These are phyloP conservation scores for Pluvialis apricaria DNA, from an alignment of 2,113 vertebrate genomes.

Conservation along the genomic window DNA sequence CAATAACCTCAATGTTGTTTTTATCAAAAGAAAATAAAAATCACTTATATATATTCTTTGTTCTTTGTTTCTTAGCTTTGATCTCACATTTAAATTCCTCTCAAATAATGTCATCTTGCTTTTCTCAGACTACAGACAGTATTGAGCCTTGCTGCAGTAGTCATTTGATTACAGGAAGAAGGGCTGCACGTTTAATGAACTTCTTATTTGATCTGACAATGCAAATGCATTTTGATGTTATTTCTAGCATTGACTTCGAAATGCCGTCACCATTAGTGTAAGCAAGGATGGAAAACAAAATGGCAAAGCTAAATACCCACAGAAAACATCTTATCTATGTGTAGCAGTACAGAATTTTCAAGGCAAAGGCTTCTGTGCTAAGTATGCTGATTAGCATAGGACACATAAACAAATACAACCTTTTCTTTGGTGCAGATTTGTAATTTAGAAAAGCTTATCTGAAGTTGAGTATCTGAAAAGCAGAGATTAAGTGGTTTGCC, in stretches of 20 bases:
- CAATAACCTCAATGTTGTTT: not conserved
- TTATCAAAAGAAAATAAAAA: not conserved
- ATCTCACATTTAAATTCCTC: conserved; percentile 46
- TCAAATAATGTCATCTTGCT: not conserved
- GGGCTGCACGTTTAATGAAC: not conserved
- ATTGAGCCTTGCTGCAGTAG: not conserved
- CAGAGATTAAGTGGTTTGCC: not conserved
- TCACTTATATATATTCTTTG: not conserved
- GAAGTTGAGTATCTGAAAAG: not conserved
- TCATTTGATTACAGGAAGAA: conserved; percentile 22
- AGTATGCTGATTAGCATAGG: not conserved
- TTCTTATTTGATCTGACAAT: conserved; percentile 37
- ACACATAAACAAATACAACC: not conserved
- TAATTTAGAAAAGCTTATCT: not conserved
- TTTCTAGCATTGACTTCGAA: conserved; percentile 14
- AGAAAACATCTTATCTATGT: not conserved
- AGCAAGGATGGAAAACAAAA: not conserved
- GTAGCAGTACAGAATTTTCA: not conserved
- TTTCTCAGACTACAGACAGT: conserved; percentile 6
- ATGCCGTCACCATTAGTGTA: not conserved
- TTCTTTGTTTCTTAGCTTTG: conserved; percentile 38
- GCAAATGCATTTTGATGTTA: conserved; percentile 33
- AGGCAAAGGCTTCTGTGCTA: not conserved
- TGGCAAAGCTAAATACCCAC: not conserved
- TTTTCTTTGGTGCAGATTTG: not conserved